Percentiles rank a stretch among this genome's conserved stretches.
Conservation (phyloP, 2,888 invertebrate species). For the Trisateles emortualis region DNA sequence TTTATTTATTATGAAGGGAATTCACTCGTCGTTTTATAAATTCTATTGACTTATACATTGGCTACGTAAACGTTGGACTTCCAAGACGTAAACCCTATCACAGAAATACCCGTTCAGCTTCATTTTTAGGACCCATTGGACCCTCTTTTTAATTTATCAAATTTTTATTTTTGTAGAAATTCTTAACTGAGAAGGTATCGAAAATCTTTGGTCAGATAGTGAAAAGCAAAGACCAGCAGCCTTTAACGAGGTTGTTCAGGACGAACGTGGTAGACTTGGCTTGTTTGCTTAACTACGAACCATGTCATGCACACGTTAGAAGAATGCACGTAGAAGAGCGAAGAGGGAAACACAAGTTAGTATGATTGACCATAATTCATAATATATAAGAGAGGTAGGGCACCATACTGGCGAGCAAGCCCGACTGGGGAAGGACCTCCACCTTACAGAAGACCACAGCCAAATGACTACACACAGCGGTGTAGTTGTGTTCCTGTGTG, state of each 20-base stretch:
- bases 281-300: conserved; percentile 59
- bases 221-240: conserved; percentile 54
- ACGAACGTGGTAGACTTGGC: conserved; percentile 69
- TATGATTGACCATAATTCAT: neutral
- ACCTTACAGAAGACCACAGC: too few species aligned
- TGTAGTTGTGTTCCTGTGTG: too few species aligned
- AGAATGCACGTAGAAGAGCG: conserved; percentile 48
- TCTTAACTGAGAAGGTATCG: conserved; percentile 65
- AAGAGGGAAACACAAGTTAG: conserved; percentile 52
- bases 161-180: conserved; percentile 58
- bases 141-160: too few species aligned
- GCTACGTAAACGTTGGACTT: too few species aligned
- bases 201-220: conserved; percentile 60
- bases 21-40: too few species aligned
- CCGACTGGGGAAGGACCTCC: too few species aligned
- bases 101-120: too few species aligned
- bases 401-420: neutral
- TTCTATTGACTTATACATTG: too few species aligned
- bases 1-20: too few species aligned
- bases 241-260: conserved; percentile 59
- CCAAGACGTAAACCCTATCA: too few species aligned
- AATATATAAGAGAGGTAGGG: neutral
- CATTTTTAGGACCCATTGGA: too few species aligned
- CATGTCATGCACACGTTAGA: conserved; percentile 58
- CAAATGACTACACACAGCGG: too few species aligned